phyloP scores from a whole-genome alignment of 2,888 invertebrate species.

The Ophioninae sp. region DNA sequence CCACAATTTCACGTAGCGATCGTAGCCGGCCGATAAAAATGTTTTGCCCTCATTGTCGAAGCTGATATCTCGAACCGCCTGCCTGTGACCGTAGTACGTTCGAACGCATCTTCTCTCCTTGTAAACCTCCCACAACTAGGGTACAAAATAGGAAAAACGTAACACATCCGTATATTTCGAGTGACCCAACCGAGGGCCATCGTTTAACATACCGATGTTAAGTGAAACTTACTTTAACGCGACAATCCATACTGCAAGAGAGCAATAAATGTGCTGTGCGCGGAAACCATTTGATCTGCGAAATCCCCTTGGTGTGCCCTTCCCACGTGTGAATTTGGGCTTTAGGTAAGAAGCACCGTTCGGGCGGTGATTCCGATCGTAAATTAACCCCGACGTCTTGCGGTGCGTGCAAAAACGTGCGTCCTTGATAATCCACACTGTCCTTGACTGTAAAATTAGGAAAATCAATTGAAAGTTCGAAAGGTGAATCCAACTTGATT shows the following conservation, averaged over 20 bases:
- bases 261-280: slow-evolving; percentile 95
- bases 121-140: slow-evolving; percentile 98
- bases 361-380: slow-evolving; percentile 93
- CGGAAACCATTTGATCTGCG: slow-evolving; percentile 97
- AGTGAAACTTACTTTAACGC: slow-evolving; percentile 88
- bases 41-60: slow-evolving; percentile 97
- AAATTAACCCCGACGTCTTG: slow-evolving; percentile 96
- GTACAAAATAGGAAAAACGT: slow-evolving; percentile 25
- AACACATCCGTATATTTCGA: background rate
- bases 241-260: slow-evolving; percentile 98
- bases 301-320: slow-evolving; percentile 98
- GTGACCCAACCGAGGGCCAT: background rate
- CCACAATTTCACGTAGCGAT: slow-evolving; percentile 99
- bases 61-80: slow-evolving; percentile 97
- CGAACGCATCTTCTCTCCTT: slow-evolving; percentile 95
- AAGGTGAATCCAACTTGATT: background rate
- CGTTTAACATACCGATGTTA: background rate
- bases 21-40: slow-evolving; percentile 98
- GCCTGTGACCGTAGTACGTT: slow-evolving; percentile 97
- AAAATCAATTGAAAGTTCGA: slow-evolving; percentile 16
- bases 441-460: slow-evolving; percentile 89
- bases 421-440: slow-evolving; percentile 96
- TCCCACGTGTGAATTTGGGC: slow-evolving; percentile 97
- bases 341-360: slow-evolving; percentile 98
- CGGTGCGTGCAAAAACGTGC: slow-evolving; percentile 96